Conservation (phyloP, 2,797 vertebrate species). For the Smutsia gigantea region DNA sequence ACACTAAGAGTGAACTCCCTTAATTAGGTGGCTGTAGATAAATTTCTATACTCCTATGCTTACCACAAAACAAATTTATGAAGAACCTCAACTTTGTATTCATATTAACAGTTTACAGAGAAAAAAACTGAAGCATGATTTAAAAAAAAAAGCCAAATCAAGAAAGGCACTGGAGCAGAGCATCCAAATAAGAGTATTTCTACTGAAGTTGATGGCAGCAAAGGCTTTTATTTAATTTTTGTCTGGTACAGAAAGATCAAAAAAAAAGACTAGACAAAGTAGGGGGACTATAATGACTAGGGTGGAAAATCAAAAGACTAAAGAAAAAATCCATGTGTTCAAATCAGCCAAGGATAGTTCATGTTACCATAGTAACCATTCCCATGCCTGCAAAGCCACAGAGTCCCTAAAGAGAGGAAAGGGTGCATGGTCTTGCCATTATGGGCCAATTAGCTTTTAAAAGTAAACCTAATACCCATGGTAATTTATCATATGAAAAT, state of each 20-base stretch:
- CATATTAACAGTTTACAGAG: background rate
- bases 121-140: background rate
- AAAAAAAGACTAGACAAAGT: background rate
- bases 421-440: background rate
- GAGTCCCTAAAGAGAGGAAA: background rate
- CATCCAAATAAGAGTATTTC: background rate
- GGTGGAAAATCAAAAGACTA: background rate
- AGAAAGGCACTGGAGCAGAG: background rate
- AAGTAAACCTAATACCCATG: background rate
- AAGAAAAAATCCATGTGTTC: background rate
- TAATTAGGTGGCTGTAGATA: background rate
- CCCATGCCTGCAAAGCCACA: background rate
- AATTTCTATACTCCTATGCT: background rate
- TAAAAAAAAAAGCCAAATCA: constrained; percentile 8
- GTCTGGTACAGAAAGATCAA: background rate
- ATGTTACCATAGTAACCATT: background rate
- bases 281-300: background rate
- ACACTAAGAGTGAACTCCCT: background rate
- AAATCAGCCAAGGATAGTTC: background rate
- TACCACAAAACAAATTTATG: background rate
- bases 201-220: background rate
- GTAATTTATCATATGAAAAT: background rate
- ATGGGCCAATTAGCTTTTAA: background rate
- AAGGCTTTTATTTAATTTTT: background rate
- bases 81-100: background rate